Conservation (phyloP, 2,888 invertebrate species). For the Muscina levida region DNA sequence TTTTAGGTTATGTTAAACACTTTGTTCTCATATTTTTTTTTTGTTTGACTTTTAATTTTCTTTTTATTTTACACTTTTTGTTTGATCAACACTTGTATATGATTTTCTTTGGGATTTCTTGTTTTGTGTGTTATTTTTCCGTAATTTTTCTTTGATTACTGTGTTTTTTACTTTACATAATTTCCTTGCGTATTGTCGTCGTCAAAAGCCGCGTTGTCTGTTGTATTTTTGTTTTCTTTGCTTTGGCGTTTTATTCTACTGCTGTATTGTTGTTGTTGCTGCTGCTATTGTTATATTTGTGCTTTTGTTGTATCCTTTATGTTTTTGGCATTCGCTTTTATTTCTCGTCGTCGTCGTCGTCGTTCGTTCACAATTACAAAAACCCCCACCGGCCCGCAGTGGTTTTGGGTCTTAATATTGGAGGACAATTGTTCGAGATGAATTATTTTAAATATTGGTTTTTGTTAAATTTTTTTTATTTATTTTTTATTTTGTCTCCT, state of each 20-base stretch:
- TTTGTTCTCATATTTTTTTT: neutral
- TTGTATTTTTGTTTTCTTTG: constrained; percentile 43
- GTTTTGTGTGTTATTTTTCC: neutral
- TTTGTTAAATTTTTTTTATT: neutral
- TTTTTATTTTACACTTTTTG: neutral
- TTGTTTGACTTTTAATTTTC: neutral
- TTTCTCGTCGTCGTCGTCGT: too few relatives aligned
- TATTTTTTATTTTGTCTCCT: neutral
- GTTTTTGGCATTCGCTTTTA: too few relatives aligned
- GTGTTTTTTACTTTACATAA: constrained; percentile 59
- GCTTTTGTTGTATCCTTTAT: constrained; percentile 29
- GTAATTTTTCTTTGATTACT: constrained; percentile 28
- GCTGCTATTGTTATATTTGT: constrained; percentile 45
- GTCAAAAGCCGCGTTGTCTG: constrained; percentile 60
- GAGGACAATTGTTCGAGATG: neutral
- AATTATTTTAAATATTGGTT: neutral
- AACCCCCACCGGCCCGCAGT: constrained; percentile 65
- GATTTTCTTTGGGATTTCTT: neutral
- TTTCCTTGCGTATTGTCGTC: constrained; percentile 36
- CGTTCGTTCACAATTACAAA: too few relatives aligned
- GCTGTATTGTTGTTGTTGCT: constrained; percentile 25
- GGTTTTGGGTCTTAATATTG: neutral
- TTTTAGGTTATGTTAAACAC: constrained; percentile 56
- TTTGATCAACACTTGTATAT: constrained; percentile 13
- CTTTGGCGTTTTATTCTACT: constrained; percentile 37